These are phyloP conservation scores for Montipora capitata DNA, from an alignment of 92 coral and sea anemone species.

Conservation along the genomic window DNA sequence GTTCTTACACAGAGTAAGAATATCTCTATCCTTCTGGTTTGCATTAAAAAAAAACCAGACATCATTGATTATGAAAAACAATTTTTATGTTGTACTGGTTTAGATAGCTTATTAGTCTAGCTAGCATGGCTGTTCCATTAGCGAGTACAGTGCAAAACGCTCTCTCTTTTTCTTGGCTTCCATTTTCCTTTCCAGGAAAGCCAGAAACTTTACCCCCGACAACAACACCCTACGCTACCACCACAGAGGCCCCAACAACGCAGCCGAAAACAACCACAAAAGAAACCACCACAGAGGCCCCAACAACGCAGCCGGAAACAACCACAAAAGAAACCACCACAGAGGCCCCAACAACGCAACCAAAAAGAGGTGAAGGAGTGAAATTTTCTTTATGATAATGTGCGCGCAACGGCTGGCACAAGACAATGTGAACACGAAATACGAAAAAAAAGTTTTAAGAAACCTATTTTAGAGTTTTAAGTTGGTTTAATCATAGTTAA, in stretches of 20 bases:
- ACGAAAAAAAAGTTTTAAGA: too few relatives aligned
- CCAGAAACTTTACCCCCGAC: not conserved
- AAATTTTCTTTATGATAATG: too few relatives aligned
- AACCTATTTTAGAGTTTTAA: too few relatives aligned
- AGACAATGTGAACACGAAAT: too few relatives aligned
- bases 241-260: not conserved
- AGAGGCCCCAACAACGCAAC: not conserved
- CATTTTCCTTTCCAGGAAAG: not conserved
- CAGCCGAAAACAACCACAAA: slow-evolving; percentile 2
- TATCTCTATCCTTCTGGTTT: too few relatives aligned
- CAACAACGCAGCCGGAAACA: not conserved
- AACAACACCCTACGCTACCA: not conserved
- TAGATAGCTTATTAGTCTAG: too few relatives aligned
- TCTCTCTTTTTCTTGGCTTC: not conserved
- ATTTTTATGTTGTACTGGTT: too few relatives aligned
- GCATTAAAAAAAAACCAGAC: too few relatives aligned
- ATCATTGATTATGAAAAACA: too few relatives aligned
- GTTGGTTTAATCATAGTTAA: too few relatives aligned
- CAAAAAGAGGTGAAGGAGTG: not conserved
- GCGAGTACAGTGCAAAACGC: not conserved
- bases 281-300: slow-evolving; percentile 12
- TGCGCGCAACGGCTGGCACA: too few relatives aligned
- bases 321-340: slow-evolving; percentile 9
- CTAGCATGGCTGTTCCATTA: not conserved
- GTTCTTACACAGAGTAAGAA: too few relatives aligned